Evolutionary conservation across 2,888 invertebrate genomes (phyloP), one percentile per base, ranked within the genome.

Genomic region (Rhopalosiphum nymphaeae): DNA sequence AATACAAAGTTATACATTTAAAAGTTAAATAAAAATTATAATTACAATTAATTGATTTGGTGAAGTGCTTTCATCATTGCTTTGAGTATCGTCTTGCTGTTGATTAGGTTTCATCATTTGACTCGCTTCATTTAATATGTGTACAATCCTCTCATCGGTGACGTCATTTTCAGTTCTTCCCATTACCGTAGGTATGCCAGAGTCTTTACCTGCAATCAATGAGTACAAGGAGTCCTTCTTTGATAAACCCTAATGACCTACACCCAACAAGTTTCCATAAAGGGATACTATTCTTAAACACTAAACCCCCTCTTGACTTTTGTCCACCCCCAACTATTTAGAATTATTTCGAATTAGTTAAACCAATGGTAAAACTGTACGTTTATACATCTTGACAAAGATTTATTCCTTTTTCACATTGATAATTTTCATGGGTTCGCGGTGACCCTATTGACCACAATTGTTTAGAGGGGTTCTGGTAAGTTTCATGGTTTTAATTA

Each of bases 101-200:
- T 96, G 96, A 93, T 94, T 95, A 49, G 95, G 95, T 96, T 98
- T 98, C 97, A 99, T 98, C 95, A 98, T 97, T 95, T 98, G 98
- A 92, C 98, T 98, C 46, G 99, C 99, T 96, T 99, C 99, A 95
- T 97, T 98, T 94, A 99, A 97, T 96, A 99, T 99, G 96, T 99
- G 99, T 91, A 98, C 98, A 95, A 99, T 97, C 95, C 99, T 97
- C 95, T 99, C 99, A 95, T 99, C 99, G 56, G 98, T 98, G 95
- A 97, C 97, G 95, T 97, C 97, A 96, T 98, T 97, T 92, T 97
- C 96, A 92, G 98, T 98, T 89, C 97, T 94, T 26, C 95, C 94
- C 93, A 95, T 95, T 49, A 98, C 98, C 57, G 97, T 97, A 93
- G 98, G 97, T 96, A 98, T 97, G 94, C 97, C 97, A 95, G 98